A percentile compares a stretch with the other conserved stretches of the same genome.
phyloP scores from a whole-genome alignment of 2,888 invertebrate genomes.

The Tenthredo livida region DNA sequence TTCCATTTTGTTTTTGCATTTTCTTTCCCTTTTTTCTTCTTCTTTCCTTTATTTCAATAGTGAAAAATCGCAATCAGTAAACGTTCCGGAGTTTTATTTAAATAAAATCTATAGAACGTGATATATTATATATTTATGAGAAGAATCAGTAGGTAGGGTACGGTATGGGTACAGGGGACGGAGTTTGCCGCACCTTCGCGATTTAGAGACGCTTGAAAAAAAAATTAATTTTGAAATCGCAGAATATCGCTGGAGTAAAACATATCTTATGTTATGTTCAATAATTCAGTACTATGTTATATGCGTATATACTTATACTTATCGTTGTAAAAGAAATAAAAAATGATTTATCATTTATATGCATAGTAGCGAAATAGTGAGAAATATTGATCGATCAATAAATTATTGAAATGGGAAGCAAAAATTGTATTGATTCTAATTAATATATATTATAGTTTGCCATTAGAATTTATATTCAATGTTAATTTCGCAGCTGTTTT shows the following conservation, averaged over 20 bases:
- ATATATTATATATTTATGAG: conserved; percentile 9
- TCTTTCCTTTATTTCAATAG: not conserved
- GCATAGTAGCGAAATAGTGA: too few relatives aligned
- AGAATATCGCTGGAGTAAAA: not conserved
- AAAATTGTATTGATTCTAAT: too few relatives aligned
- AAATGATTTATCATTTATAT: too few relatives aligned
- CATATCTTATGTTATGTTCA: conserved; percentile 23
- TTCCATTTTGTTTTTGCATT: not conserved
- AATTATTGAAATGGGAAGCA: too few relatives aligned
- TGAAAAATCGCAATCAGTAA: not conserved
- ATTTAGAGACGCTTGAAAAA: conserved; percentile 1
- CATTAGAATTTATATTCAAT: too few relatives aligned
- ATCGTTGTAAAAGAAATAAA: not conserved
- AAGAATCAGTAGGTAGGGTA: too few relatives aligned
- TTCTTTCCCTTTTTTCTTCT: not conserved
- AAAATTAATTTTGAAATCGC: not conserved
- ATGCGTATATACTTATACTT: not conserved
- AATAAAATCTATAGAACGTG: not conserved
- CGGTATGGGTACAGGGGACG: not conserved
- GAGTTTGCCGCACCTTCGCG: not conserved
- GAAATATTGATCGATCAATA: too few relatives aligned
- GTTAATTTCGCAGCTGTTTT: too few relatives aligned
- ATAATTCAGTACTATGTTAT: not conserved
- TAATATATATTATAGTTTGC: too few relatives aligned
- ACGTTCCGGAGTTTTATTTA: not conserved